These are phyloP conservation scores for Halictus ligatus DNA, from an alignment of 2,888 invertebrate species.

Conservation along the genomic window DNA sequence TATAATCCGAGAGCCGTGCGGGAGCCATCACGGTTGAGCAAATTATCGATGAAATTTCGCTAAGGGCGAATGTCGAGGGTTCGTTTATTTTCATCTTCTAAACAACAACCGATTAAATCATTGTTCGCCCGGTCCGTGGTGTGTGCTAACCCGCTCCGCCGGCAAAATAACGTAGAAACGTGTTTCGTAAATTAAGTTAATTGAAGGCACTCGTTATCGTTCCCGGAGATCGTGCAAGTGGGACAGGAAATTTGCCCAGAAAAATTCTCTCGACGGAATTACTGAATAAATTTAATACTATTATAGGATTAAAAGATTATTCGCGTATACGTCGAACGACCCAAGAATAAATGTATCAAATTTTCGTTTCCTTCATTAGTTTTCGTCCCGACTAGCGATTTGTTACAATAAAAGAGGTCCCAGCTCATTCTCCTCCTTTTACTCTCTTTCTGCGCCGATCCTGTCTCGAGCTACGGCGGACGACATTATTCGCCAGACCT, in stretches of 20 bases:
- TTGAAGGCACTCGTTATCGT: constrained; percentile 8
- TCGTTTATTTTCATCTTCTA: constrained; percentile 38
- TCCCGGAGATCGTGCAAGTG: neutral
- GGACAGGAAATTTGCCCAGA: constrained; percentile 4
- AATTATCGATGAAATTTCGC: constrained; percentile 37
- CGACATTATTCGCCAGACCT: constrained; percentile 1
- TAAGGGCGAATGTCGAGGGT: constrained; percentile 14
- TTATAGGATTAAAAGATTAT: constrained; percentile 1
- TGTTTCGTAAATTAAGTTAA: constrained; percentile 14
- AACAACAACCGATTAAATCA: constrained; percentile 38
- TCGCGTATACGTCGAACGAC: neutral
- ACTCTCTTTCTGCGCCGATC: neutral
- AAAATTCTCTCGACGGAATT: constrained; percentile 1
- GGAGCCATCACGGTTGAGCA: constrained; percentile 27
- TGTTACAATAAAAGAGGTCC: neutral
- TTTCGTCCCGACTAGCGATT: neutral
- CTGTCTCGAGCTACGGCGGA: neutral
- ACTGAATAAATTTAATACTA: constrained; percentile 5
- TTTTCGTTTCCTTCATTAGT: neutral
- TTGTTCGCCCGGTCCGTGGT: neutral
- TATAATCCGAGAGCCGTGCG: constrained; percentile 13
- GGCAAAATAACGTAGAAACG: neutral
- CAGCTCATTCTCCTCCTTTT: neutral
- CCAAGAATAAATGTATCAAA: neutral
- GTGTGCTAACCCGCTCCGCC: neutral